Evolutionary conservation across 2,113 vertebrate genomes (phyloP).

Genomic region (Lota lota): DNA sequence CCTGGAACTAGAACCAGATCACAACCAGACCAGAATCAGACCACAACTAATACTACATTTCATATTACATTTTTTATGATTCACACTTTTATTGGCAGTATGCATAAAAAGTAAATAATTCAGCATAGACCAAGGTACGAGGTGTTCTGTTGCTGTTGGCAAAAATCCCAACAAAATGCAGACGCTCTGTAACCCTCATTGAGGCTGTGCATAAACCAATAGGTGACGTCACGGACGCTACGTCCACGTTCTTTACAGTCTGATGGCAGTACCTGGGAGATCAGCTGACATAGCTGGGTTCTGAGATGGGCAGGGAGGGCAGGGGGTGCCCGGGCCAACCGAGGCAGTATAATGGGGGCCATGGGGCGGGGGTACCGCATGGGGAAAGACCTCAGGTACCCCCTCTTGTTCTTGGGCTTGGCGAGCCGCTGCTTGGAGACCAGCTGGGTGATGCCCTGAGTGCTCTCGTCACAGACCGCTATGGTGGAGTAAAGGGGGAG

Average conservation of each 20-base stretch:
- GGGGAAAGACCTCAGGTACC: neutral
- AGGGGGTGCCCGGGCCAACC: slow-evolving; percentile 55
- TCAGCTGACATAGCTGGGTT: slow-evolving; percentile 79
- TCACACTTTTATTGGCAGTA: too few species aligned
- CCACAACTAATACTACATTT: too few species aligned
- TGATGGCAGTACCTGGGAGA: slow-evolving; percentile 59
- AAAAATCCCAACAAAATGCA: too few species aligned
- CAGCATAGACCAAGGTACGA: too few species aligned
- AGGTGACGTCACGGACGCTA: too few species aligned
- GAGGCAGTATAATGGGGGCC: too few species aligned
- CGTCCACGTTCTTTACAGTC: too few species aligned
- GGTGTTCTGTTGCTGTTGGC: too few species aligned
- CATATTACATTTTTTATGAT: too few species aligned
- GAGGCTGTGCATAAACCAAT: too few species aligned
- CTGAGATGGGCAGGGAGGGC: slow-evolving; percentile 76
- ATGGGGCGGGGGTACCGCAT: slow-evolving; percentile 27
- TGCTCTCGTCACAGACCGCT: slow-evolving; percentile 83
- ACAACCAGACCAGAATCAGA: neutral
- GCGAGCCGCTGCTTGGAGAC: slow-evolving; percentile 77
- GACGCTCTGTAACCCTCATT: too few species aligned
- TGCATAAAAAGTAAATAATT: too few species aligned
- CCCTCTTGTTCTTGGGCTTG: slow-evolving; percentile 27
- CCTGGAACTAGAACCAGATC: slow-evolving; percentile 56
- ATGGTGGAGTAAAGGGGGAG: neutral
- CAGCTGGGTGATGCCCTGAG: slow-evolving; percentile 77